A percentile compares a stretch with the other conserved stretches of the same genome.
Conservation (phyloP, 1,140 invertebrate genomes). For the Cataglyphis hispanica region DNA sequence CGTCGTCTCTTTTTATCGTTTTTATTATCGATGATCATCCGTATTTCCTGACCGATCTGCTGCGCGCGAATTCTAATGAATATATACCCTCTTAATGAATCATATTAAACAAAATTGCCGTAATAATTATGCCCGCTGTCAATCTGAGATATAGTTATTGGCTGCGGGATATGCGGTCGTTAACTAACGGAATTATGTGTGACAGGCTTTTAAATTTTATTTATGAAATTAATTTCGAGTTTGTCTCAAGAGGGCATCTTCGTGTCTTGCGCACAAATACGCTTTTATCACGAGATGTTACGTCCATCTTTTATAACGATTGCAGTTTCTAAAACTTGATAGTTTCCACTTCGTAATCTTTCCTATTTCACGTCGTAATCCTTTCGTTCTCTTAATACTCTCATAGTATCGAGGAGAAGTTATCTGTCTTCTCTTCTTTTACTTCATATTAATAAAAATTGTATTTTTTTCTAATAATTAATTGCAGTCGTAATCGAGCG, state of each 20-base stretch:
- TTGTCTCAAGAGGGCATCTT: not conserved
- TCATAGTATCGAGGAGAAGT: not conserved
- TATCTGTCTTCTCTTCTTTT: not conserved
- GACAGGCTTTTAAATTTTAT: constrained; percentile 22
- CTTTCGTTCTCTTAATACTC: not conserved
- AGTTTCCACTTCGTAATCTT: not conserved
- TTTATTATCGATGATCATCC: constrained; percentile 49
- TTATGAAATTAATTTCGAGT: constrained; percentile 48
- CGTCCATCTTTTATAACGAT: constrained; percentile 1
- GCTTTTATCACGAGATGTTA: not conserved
- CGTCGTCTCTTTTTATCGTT: constrained; percentile 16
- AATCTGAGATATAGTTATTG: constrained; percentile 59
- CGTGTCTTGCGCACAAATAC: not conserved
- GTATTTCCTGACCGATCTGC: constrained; percentile 49
- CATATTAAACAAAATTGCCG: constrained; percentile 37
- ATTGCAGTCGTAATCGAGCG: not conserved
- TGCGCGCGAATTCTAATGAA: constrained; percentile 42
- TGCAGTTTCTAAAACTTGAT: constrained; percentile 1
- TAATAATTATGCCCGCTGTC: constrained; percentile 55
- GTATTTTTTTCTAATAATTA: not conserved
- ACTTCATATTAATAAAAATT: constrained; percentile 6
- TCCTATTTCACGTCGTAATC: not conserved
- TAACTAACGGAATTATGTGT: constrained; percentile 38
- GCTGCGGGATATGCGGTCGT: constrained; percentile 7
- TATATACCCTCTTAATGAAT: constrained; percentile 32